Evolutionary conservation across 92 coral and sea anemone species (phyloP), one percentile per base, ranked within the genome.

Genomic region (Actinernus sp.): DNA sequence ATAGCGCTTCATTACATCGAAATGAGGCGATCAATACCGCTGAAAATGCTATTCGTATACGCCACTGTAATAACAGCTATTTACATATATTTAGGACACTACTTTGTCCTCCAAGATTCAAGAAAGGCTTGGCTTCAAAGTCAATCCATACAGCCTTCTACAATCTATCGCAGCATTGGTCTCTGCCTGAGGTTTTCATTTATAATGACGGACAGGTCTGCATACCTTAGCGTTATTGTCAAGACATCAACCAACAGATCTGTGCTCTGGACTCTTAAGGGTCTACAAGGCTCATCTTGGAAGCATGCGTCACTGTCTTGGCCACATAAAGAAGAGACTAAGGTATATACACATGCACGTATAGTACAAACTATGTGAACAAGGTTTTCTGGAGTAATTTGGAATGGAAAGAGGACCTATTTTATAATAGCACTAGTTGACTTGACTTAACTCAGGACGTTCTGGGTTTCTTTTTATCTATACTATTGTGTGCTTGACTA

Each of bases 41-140:
- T n/a, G n/a, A n/a, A n/a, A n/a, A n/a, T n/a, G n/a, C n/a, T n/a
- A n/a, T n/a, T n/a, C n/a, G n/a, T n/a, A n/a, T n/a, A n/a, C n/a
- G n/a, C n/a, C n/a, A n/a, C n/a, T n/a, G n/a, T n/a, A n/a, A n/a
- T n/a, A n/a, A n/a, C n/a, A n/a, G n/a, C n/a, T n/a, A n/a, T n/a
- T n/a, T n/a, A n/a, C n/a, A n/a, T n/a, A n/a, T n/a, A n/a, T 45
- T 7, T 18, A 45, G 52, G 22, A 9, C 52, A 5, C 10, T 17
- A 45, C 22, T 45, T 6, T 17, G 21, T 22, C 59, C 31, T 52
- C 6, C 59, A 22, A 17, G 59, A 52, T 6, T 3, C 31, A 3
- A 28, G 21, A 11, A 22, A 29, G 9, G 59, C 59, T 52, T 52
- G 59, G 59, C 34, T 52, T 11, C 31, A 22, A 25, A 52, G 59